A percentile compares a stretch with the other conserved stretches of the same genome.
These are phyloP conservation scores for Drosophila nigricruria DNA, from an alignment of 2,888 invertebrate species.

Conservation along the genomic window DNA sequence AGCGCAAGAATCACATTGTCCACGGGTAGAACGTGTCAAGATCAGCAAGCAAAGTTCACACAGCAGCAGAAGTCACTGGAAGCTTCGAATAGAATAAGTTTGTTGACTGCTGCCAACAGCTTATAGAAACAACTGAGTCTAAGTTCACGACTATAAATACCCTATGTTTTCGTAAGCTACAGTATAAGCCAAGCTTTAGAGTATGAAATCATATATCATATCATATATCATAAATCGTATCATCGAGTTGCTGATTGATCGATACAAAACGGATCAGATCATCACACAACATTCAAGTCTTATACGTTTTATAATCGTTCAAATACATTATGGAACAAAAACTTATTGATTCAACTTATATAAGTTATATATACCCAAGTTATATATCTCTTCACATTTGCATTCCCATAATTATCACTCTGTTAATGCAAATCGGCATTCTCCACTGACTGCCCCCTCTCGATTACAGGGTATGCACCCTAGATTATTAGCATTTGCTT, in stretches of 20 bases:
- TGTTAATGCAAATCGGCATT: too few species aligned
- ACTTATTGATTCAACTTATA: too few species aligned
- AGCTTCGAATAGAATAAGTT: constrained; percentile 6
- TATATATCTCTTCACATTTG: not conserved
- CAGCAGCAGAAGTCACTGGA: constrained; percentile 2
- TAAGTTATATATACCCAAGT: too few species aligned
- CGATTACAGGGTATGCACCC: constrained; percentile 23
- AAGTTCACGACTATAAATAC: not conserved
- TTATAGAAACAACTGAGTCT: not conserved
- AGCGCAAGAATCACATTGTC: constrained; percentile 25
- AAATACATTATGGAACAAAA: too few species aligned
- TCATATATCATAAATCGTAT: too few species aligned
- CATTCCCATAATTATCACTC: too few species aligned
- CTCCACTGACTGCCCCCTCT: not conserved
- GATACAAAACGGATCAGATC: too few species aligned
- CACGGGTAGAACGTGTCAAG: constrained; percentile 46
- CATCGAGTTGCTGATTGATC: not conserved
- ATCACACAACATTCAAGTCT: too few species aligned
- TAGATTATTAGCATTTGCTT: constrained; percentile 44
- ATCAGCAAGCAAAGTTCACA: constrained; percentile 42
- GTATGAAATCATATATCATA: too few species aligned
- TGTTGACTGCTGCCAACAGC: constrained; percentile 11
- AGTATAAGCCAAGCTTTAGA: not conserved
- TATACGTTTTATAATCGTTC: too few species aligned
- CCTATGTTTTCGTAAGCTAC: not conserved